Percentiles rank a stretch among this genome's conserved stretches.
Evolutionary conservation across 2,888 invertebrate species (phyloP).

Genomic region (Drosophila testacea): DNA sequence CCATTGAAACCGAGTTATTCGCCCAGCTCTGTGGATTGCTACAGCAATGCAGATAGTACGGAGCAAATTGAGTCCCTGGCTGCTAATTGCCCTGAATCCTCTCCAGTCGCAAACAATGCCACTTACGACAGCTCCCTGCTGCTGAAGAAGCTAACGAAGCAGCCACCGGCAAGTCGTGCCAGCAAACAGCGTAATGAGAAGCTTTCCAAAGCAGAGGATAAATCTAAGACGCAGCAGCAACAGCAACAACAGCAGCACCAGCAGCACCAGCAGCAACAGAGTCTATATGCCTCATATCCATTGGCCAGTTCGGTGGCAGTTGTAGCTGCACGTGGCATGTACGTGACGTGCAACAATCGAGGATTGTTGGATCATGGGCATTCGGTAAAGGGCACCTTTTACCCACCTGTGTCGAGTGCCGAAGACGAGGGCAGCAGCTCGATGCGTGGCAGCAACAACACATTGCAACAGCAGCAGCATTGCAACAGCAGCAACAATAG

Average conservation of each 20-base stretch:
- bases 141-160: constrained; percentile 71
- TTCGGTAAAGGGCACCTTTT: constrained; percentile 94
- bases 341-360: constrained; percentile 93
- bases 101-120: constrained; percentile 45
- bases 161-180: constrained; percentile 52
- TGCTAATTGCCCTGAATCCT: constrained; percentile 50
- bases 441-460: constrained; percentile 84
- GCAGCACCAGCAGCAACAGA: constrained; percentile 59
- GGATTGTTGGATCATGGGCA: constrained; percentile 93
- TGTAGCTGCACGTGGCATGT: constrained; percentile 94
- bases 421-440: constrained; percentile 86
- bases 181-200: constrained; percentile 63
- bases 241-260: constrained; percentile 63
- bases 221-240: constrained; percentile 57
- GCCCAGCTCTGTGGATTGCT: constrained; percentile 79
- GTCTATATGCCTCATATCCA: constrained; percentile 77
- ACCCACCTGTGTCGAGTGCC: constrained; percentile 93
- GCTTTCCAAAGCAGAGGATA: constrained; percentile 66
- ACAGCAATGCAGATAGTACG: constrained; percentile 78
- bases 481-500: constrained; percentile 31
- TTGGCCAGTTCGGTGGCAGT: constrained; percentile 87
- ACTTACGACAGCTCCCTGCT: constrained; percentile 69
- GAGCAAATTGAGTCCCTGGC: constrained; percentile 72
- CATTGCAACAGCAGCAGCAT: constrained; percentile 80
- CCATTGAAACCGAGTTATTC: constrained; percentile 76